Percentiles rank a stretch among this genome's conserved stretches.
Conservation (phyloP, 2,888 invertebrate species). For the Nymphalis urticae region DNA sequence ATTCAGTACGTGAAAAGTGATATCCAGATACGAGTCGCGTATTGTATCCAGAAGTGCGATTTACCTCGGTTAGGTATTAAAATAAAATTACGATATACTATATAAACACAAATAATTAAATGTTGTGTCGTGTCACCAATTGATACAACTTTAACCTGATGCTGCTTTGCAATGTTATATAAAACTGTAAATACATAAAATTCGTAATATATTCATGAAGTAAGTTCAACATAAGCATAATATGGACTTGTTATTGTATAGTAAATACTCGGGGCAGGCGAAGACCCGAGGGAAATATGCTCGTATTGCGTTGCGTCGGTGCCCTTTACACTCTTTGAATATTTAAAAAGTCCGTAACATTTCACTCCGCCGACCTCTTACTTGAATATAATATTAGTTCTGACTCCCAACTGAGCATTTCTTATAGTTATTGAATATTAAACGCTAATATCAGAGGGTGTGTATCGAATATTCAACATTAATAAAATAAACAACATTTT, state of each 20-base stretch:
- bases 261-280: constrained; percentile 41
- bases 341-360: constrained; percentile 64
- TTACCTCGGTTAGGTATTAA: no score
- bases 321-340: constrained; percentile 80
- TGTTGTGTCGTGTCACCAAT: no score
- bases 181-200: no score
- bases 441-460: constrained; percentile 32
- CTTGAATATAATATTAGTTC: constrained; percentile 40
- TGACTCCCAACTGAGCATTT: constrained; percentile 27
- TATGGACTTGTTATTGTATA: neutral
- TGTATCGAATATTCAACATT: constrained; percentile 14
- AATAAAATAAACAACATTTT: constrained; percentile 21
- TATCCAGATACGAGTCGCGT: no score
- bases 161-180: no score
- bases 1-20: no score
- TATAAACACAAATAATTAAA: no score
- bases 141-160: no score
- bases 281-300: constrained; percentile 71
- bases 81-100: no score
- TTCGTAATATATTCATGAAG: no score
- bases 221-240: no score
- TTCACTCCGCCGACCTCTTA: constrained; percentile 47
- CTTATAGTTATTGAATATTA: constrained; percentile 40
- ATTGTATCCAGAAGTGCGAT: no score
- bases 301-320: constrained; percentile 46